Evolutionary conservation across 1,140 invertebrate species (phyloP), one percentile per base, ranked within the genome.

Genomic region (Drosophila sp.): DNA sequence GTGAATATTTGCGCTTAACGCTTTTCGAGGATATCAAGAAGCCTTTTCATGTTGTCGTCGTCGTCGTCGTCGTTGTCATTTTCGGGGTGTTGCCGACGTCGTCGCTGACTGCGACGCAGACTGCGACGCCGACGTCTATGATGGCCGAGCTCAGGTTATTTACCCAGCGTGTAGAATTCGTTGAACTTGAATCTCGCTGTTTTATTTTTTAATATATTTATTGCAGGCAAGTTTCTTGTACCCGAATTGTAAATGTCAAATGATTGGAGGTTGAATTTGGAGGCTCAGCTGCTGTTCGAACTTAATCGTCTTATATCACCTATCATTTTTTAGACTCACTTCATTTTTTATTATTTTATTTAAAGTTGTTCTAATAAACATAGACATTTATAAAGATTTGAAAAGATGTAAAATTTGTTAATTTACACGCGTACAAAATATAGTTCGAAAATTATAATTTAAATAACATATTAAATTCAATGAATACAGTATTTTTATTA

Each of bases 121-220:
- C 51, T 16, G 27, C 69, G 54, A 45, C 53, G 32, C 3, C 21
- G 46, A 25, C 53, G 21, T 36, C 62, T 54, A 43, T 54, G 53
- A 13, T 46, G 76, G 51, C 62, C 80, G 80, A 81, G 72, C 54
- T 70, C 66, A 82, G 82, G 82, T 86, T 86, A 73, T 86, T 86
- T 86, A 86, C 82, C 82, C 75, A 87, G 57, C 63, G 43, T 67
- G 48, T 67, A 63, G 76, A 82, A 86, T 89, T 72, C 82, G 83
- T 86, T 89, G 82, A 86, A 86, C 82, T 89, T 86, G 75, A 89
- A 89, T 78, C n/a, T n/a, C n/a, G n/a, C n/a, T n/a, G n/a, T n/a
- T 21, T 21, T 21, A 21, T 21, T 2, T 21, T 21, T 21, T 87
- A n/a, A n/a, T n/a, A n/a, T n/a, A n/a, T 78, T 69, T 81, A 78